These are phyloP conservation scores for Oxyscelio sp. DNA, from an alignment of 2,888 invertebrate genomes.

Conservation along the genomic window DNA sequence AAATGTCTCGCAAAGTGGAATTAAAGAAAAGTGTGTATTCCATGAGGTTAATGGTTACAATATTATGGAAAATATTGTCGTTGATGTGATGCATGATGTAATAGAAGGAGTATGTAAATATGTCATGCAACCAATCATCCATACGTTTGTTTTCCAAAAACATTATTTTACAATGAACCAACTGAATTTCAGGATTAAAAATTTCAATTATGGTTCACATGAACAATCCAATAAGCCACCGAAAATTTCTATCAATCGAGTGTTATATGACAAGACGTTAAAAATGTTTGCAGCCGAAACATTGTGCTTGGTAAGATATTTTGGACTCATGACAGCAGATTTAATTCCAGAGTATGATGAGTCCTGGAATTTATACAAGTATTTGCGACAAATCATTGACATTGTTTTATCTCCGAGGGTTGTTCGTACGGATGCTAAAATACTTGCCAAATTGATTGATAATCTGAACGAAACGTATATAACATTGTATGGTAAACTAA, in stretches of 20 bases:
- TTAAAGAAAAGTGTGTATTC: conserved; percentile 24
- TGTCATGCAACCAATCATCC: conserved; percentile 19
- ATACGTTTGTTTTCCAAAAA: conserved; percentile 7
- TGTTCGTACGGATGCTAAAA: conserved; percentile 4
- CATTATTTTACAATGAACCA: conserved; percentile 11
- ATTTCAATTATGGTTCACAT: conserved; percentile 11
- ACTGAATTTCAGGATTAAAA: conserved; percentile 6
- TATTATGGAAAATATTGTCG: conserved; percentile 13
- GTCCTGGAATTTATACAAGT: not conserved
- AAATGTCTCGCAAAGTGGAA: not conserved
- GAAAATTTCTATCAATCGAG: conserved; percentile 2
- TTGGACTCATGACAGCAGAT: not conserved
- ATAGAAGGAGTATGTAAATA: conserved; percentile 24
- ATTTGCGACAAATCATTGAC: conserved; percentile 10
- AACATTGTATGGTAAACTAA: too few relatives aligned
- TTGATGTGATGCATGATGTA: conserved; percentile 25
- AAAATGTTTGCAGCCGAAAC: conserved; percentile 19
- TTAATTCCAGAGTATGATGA: not conserved
- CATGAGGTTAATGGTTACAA: conserved; percentile 14
- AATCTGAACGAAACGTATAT: conserved; percentile 13
- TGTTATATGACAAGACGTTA: not conserved
- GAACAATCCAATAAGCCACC: conserved; percentile 15
- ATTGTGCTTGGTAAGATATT: not conserved
- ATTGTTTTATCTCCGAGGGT: conserved; percentile 10
- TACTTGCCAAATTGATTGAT: not conserved